Base-by-base conservation (phyloP, 2,797 vertebrate genomes). In the Ciconia nigra region DNA sequence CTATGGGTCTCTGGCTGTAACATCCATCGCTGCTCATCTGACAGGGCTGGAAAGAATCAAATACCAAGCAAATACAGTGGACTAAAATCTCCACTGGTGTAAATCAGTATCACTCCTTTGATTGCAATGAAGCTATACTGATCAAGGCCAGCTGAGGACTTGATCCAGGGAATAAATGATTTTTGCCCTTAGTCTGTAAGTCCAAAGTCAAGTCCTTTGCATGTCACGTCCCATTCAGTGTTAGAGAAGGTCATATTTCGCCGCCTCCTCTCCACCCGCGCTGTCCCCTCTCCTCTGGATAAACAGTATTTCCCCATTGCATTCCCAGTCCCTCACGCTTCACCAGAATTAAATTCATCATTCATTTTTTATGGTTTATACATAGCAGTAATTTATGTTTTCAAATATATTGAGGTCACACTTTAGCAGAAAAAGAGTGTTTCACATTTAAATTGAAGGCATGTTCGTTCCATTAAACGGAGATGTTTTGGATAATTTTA, bases 321-420 rank as follows among this genome's bases (percentile, higher is more conserved):
- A 95, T 96, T 97, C 93, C 94, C 91, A 80, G 82, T 97, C 96
- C 96, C 98, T 98, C 97, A 98, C 95, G 97, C 98, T 98, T 98
- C 98, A 97, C 97, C 96, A 97, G 98, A 97, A 98, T 98, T 98
- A 98, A 98, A 98, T 98, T 98, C 97, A 98, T 98, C 98, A 98
- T 98, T 98, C 98, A 98, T 98, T 98, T 98, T 98, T 98, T 98
- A 98, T 98, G 98, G 98, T 98, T 98, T 98, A 98, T 98, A 98
- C 97, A 98, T 97, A 96, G 96, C 95, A 92, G 98, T 98, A 98
- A 98, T 98, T 98, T 98, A 98, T 98, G 98, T 98, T 98, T 98
- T 98, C 97, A 98, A 98, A 98, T 98, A 98, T 98, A 98, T 97
- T 96, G 97, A 98, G 98, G 98, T 98, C 98, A 98, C 96, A 98